These are phyloP conservation scores for Tenthredo distinguenda DNA, from an alignment of 2,888 invertebrate species.

Conservation along the genomic window DNA sequence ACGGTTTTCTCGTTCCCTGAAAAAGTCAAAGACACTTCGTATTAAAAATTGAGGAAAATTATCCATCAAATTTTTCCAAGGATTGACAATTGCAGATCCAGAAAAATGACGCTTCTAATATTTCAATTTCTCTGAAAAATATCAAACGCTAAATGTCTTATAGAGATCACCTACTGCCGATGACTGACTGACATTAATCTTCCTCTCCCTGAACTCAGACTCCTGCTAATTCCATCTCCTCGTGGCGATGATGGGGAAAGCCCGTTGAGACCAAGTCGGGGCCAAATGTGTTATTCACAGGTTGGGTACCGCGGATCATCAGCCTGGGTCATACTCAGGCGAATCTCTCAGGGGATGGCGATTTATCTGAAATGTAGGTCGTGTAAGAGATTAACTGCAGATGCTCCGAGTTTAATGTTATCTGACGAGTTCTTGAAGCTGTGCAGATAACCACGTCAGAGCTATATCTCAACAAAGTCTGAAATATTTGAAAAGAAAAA, in stretches of 20 bases:
- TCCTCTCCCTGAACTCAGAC: neutral
- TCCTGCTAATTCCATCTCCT: constrained; percentile 4
- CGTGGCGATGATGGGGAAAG: neutral
- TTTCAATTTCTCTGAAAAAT: neutral
- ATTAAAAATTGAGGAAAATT: neutral
- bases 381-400: constrained; percentile 27
- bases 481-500: neutral
- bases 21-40: neutral
- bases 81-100: neutral
- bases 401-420: constrained; percentile 17
- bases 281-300: constrained; percentile 8
- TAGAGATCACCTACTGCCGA: neutral
- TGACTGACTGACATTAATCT: constrained; percentile 11
- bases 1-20: neutral
- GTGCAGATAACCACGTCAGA: neutral
- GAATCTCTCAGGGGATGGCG: constrained; percentile 15
- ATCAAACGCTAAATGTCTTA: neutral
- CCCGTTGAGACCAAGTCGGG: neutral
- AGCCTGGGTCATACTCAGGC: constrained; percentile 6
- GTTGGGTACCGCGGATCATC: neutral
- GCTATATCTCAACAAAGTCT: neutral
- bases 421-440: neutral
- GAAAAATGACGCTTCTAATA: neutral
- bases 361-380: constrained; percentile 14
- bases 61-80: neutral